phyloP scores from a whole-genome alignment of 2,888 invertebrate species.

The Pherbina coryleti region DNA sequence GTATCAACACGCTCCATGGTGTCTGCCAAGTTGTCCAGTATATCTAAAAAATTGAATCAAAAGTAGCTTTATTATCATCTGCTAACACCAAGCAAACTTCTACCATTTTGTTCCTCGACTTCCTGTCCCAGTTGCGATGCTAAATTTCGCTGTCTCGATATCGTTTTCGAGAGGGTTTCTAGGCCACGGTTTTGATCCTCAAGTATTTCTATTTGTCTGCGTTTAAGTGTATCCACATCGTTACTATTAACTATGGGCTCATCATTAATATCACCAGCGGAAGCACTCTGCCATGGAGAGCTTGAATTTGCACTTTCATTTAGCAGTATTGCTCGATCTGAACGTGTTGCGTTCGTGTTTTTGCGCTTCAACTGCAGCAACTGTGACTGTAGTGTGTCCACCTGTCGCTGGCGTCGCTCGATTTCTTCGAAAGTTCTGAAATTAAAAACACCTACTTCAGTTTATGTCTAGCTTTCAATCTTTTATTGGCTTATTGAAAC shows the following conservation, averaged over 20 bases:
- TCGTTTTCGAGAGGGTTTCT: constrained; percentile 80
- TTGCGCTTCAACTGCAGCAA: constrained; percentile 72
- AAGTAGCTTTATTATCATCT: not conserved
- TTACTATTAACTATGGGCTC: constrained; percentile 68
- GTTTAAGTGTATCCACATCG: constrained; percentile 70
- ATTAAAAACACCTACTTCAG: not conserved
- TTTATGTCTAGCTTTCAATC: not conserved
- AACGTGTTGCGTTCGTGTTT: constrained; percentile 50
- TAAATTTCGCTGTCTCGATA: constrained; percentile 81
- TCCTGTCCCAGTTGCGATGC: constrained; percentile 81
- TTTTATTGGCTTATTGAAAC: not conserved
- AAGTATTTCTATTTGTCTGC: constrained; percentile 74
- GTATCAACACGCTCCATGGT: constrained; percentile 80
- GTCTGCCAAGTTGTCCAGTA: constrained; percentile 81
- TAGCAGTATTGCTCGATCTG: constrained; percentile 46
- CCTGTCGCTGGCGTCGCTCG: constrained; percentile 74
- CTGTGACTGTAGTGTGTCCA: constrained; percentile 75
- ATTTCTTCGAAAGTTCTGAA: constrained; percentile 75
- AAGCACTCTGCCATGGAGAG: constrained; percentile 51
- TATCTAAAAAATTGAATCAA: constrained; percentile 71
- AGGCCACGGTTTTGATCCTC: constrained; percentile 83
- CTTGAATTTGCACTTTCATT: constrained; percentile 41
- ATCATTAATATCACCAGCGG: constrained; percentile 66
- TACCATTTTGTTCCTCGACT: constrained; percentile 84
- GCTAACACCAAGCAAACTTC: constrained; percentile 39